A percentile compares a stretch with the other conserved stretches of the same genome.
These are phyloP conservation scores for Sigmodon hispidus DNA, from an alignment of 2,113 vertebrate genomes.

Conservation along the genomic window DNA sequence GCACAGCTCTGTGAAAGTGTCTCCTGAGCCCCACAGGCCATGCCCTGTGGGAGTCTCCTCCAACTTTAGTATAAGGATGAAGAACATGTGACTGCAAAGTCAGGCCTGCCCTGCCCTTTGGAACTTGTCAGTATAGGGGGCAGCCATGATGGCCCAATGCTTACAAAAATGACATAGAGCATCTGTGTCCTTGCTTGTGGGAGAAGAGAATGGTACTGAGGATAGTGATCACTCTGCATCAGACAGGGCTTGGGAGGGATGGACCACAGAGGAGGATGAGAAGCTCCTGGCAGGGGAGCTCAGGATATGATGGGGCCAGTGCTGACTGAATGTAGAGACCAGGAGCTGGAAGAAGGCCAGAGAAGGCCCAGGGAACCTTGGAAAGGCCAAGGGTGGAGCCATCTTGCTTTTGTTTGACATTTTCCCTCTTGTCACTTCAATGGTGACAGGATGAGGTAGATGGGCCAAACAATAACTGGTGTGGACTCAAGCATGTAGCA, in stretches of 20 bases:
- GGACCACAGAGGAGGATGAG: neutral
- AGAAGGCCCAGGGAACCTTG: neutral
- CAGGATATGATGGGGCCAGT: neutral
- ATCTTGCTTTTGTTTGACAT: neutral
- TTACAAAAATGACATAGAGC: neutral
- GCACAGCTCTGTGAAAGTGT: neutral
- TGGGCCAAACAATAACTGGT: rapidly evolving
- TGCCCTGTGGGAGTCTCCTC: neutral
- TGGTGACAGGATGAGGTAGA: neutral
- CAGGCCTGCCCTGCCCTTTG: neutral
- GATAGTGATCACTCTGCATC: rapidly evolving
- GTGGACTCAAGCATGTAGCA: neutral
- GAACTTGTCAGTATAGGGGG: rapidly evolving
- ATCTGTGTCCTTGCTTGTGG: neutral
- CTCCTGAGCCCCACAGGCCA: neutral
- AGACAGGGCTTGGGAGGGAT: neutral
- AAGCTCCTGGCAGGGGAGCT: neutral
- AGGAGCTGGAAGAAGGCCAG: neutral
- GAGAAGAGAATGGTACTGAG: neutral
- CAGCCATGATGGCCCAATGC: rapidly evolving
- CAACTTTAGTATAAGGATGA: neutral
- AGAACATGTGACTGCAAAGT: neutral
- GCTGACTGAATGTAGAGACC: neutral
- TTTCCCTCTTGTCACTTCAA: neutral
- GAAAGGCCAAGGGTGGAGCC: neutral